These are phyloP conservation scores for Ramazzottius varieornatus DNA, from an alignment of 2,888 invertebrate genomes.

Conservation along the genomic window DNA sequence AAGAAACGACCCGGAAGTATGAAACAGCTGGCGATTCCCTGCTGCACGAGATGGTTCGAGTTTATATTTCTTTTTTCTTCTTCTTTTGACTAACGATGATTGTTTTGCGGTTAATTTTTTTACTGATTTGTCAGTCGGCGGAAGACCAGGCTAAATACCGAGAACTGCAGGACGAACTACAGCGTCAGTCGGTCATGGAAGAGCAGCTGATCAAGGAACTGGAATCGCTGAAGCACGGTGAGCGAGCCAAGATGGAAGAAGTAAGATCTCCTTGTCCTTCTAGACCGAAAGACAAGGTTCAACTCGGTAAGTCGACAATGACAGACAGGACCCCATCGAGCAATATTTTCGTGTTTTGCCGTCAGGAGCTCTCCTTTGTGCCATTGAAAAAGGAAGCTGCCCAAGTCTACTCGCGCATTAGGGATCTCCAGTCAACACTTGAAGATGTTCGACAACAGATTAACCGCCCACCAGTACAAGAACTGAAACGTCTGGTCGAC, in stretches of 20 bases:
- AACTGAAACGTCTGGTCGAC: not conserved
- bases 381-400: not conserved
- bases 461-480: not conserved
- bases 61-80: not conserved
- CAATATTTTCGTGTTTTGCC: not conserved
- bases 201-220: not conserved
- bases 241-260: not conserved
- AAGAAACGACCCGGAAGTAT: not conserved
- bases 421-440: not conserved
- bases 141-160: not conserved
- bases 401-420: not conserved
- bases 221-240: not conserved
- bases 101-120: not conserved
- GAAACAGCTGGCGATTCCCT: not conserved
- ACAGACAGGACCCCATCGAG: no score
- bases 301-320: not conserved
- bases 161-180: not conserved
- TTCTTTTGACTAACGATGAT: not conserved
- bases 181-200: not conserved
- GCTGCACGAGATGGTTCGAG: not conserved
- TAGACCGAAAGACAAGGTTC: no score
- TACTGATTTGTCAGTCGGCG: not conserved
- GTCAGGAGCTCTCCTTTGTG: not conserved
- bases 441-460: not conserved
- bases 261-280: not conserved